Percentiles rank a stretch among this genome's conserved stretches.
phyloP scores from a whole-genome alignment of 2,888 invertebrate species.

The Ophioninae sp. region DNA sequence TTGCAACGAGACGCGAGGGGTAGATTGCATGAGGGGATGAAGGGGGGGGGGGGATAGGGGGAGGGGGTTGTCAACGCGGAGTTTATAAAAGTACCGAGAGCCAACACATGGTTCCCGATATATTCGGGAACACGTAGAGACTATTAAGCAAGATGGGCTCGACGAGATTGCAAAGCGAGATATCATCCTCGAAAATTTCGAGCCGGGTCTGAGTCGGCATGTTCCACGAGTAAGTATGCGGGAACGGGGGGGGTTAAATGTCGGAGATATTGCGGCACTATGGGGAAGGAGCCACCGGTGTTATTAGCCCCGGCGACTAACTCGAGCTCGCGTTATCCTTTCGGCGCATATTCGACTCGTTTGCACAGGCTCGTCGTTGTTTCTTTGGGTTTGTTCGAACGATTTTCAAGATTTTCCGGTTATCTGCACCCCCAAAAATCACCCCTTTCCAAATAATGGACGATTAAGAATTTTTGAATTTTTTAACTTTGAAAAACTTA shows the following conservation, averaged over 20 bases:
- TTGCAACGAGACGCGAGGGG: slow-evolving; percentile 6
- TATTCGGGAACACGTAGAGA: slow-evolving; percentile 78
- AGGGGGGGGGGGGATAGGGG: background rate
- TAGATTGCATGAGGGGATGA: background rate
- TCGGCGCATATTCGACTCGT: slow-evolving; percentile 12
- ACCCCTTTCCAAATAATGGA: too few species aligned
- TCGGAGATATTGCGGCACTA: slow-evolving; percentile 49
- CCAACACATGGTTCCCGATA: slow-evolving; percentile 59
- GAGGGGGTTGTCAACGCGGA: slow-evolving; percentile 40
- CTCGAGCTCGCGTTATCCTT: slow-evolving; percentile 29
- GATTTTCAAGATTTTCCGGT: background rate
- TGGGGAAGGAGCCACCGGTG: slow-evolving; percentile 20
- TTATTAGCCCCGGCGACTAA: slow-evolving; percentile 21
- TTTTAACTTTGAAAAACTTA: too few species aligned
- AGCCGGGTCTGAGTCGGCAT: slow-evolving; percentile 72
- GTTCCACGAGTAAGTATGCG: slow-evolving; percentile 58
- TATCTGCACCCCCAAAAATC: too few species aligned
- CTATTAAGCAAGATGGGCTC: slow-evolving; percentile 75
- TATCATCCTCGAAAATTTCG: slow-evolving; percentile 69
- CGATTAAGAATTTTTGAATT: too few species aligned
- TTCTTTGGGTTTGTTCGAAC: background rate
- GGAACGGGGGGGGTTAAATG: slow-evolving; percentile 29
- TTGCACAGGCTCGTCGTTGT: too few species aligned
- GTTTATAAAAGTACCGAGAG: slow-evolving; percentile 46
- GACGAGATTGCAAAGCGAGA: slow-evolving; percentile 70